These are phyloP conservation scores for Drosophila tropicalis DNA, from an alignment of 1,140 invertebrate genomes.

Conservation along the genomic window DNA sequence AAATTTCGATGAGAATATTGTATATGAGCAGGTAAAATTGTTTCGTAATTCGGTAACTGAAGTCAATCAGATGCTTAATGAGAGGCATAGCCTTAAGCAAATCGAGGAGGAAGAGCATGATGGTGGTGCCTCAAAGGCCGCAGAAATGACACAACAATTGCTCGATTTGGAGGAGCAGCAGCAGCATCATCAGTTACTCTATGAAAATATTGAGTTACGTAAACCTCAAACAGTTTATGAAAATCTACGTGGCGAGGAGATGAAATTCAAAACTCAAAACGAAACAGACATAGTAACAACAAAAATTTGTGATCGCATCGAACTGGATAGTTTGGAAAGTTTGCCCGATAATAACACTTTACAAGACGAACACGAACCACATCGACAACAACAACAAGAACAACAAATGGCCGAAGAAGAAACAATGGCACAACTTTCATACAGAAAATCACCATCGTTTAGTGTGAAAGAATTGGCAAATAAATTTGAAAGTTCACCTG, in stretches of 20 bases:
- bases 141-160: conserved; percentile 69
- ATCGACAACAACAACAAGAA: conserved; percentile 25
- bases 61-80: conserved; percentile 86
- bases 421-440: conserved; percentile 7
- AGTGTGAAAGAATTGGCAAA: conserved; percentile 85
- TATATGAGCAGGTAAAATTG: conserved; percentile 90
- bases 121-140: conserved; percentile 65
- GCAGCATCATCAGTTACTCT: conserved; percentile 55
- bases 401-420: not conserved
- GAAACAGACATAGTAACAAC: conserved; percentile 14
- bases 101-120: conserved; percentile 70
- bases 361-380: no score
- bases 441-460: conserved; percentile 74
- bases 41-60: conserved; percentile 89
- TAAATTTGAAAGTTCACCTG: conserved; percentile 85
- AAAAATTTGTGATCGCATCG: conserved; percentile 60
- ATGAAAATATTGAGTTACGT: conserved; percentile 82
- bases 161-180: conserved; percentile 53
- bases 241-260: conserved; percentile 83
- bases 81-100: conserved; percentile 66
- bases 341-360: conserved; percentile 60
- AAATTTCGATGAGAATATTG: conserved; percentile 83
- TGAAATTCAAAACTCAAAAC: conserved; percentile 60
- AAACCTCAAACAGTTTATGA: conserved; percentile 84
- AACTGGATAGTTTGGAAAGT: conserved; percentile 77